These are phyloP conservation scores for Seira sanloemensis DNA, from an alignment of 2,888 invertebrate species.

Conservation along the genomic window DNA sequence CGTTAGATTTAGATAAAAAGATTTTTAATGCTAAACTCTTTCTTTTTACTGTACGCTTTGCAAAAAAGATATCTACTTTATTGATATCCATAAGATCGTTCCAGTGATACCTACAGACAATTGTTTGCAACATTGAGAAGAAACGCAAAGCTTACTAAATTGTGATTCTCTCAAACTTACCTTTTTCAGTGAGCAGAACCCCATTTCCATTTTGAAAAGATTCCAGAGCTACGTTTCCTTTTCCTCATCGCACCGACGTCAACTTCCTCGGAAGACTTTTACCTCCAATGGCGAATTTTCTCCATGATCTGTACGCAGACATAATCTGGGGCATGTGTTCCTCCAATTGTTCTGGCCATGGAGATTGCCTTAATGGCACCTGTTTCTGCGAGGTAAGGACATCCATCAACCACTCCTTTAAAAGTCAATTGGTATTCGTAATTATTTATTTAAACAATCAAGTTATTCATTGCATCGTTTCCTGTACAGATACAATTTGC, in stretches of 20 bases:
- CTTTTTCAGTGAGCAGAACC: too few species aligned
- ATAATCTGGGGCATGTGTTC: slow-evolving; percentile 78
- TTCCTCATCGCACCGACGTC: neutral
- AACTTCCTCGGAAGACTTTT: slow-evolving; percentile 49
- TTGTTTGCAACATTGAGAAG: neutral
- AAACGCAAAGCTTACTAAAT: neutral
- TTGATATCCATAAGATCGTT: neutral
- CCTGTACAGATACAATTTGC: slow-evolving; percentile 85
- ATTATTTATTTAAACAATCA: neutral
- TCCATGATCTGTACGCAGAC: slow-evolving; percentile 73
- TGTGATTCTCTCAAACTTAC: neutral
- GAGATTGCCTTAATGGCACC: slow-evolving; percentile 93
- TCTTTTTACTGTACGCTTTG: too few species aligned
- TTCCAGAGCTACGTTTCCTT: neutral
- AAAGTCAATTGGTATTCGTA: neutral
- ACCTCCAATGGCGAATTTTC: slow-evolving; percentile 71
- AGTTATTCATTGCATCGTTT: neutral
- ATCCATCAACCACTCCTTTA: neutral
- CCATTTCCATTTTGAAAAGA: too few species aligned
- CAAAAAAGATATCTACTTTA: too few species aligned
- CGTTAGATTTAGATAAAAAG: too few species aligned
- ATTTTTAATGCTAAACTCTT: too few species aligned
- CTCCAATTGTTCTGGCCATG: slow-evolving; percentile 90
- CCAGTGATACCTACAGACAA: neutral
- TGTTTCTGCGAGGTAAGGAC: slow-evolving; percentile 89